phyloP scores from a whole-genome alignment of 2,888 invertebrate genomes.

The Caenorhabditis angaria region DNA sequence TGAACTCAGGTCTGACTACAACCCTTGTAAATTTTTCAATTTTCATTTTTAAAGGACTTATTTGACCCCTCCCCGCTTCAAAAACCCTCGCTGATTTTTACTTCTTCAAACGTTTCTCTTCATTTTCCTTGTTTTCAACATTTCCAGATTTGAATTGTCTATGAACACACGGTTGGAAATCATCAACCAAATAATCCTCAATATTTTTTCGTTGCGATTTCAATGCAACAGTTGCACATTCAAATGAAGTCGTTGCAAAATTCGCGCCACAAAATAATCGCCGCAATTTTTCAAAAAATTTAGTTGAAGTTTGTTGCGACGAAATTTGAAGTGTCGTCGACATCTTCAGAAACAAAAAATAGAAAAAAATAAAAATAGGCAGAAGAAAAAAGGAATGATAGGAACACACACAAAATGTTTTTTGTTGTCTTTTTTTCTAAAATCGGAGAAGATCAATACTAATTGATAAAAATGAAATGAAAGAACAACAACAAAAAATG shows the following conservation, averaged over 20 bases:
- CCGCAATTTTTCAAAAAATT: slow-evolving; percentile 37
- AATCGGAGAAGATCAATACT: too few species aligned
- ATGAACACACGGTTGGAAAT: too few species aligned
- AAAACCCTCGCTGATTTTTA: too few species aligned
- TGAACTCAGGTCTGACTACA: too few species aligned
- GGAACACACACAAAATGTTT: too few species aligned
- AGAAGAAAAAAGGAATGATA: neutral
- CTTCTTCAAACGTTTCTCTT: too few species aligned
- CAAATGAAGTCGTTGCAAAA: slow-evolving; percentile 29
- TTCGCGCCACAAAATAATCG: slow-evolving; percentile 36
- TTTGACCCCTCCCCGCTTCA: slow-evolving; percentile 14
- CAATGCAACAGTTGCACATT: slow-evolving; percentile 19
- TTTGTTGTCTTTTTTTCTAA: too few species aligned
- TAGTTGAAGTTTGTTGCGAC: slow-evolving; percentile 19
- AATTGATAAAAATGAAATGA: too few species aligned
- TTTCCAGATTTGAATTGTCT: too few species aligned
- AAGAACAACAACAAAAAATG: too few species aligned
- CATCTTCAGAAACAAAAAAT: slow-evolving; percentile 1
- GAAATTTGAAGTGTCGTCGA: slow-evolving; percentile 40
- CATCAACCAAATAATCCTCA: slow-evolving; percentile 37
- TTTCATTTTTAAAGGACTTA: slow-evolving; percentile 9
- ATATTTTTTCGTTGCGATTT: slow-evolving; percentile 35
- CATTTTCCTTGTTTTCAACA: too few species aligned
- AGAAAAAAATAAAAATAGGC: neutral
- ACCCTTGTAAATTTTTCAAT: too few species aligned